A percentile compares a stretch with the other conserved stretches of the same genome.
These are phyloP conservation scores for Pionites leucogaster DNA, from an alignment of 2,113 vertebrate genomes.

Conservation along the genomic window DNA sequence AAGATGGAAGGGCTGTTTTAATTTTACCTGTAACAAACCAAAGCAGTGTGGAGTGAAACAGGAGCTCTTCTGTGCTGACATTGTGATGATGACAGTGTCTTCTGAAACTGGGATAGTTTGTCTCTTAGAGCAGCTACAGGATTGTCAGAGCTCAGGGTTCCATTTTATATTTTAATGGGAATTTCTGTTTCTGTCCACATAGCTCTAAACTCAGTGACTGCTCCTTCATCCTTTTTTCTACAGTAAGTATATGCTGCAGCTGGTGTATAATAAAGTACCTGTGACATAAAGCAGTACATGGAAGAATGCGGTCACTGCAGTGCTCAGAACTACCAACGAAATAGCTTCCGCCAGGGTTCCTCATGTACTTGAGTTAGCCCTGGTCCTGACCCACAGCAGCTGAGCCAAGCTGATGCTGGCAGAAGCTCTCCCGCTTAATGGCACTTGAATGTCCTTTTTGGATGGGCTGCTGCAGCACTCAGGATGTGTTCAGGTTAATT, in stretches of 20 bases:
- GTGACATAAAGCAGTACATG: fast-evolving
- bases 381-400: background rate
- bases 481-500: background rate
- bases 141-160: background rate
- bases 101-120: background rate
- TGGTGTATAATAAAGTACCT: background rate
- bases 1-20: background rate
- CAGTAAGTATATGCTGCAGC: background rate
- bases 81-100: background rate
- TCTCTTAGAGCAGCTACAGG: background rate
- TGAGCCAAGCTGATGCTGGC: background rate
- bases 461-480: background rate
- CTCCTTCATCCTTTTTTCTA: background rate
- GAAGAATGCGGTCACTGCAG: background rate
- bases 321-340: background rate
- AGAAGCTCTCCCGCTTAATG: background rate
- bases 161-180: background rate
- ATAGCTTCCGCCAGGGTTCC: background rate
- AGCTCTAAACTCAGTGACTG: background rate
- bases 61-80: background rate
- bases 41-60: background rate
- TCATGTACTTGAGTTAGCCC: background rate
- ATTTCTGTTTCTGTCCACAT: background rate
- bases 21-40: background rate
- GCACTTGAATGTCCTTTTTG: background rate